These are phyloP conservation scores for Odobenus rosmarus DNA, from an alignment of 2,113 vertebrate species.

Conservation along the genomic window DNA sequence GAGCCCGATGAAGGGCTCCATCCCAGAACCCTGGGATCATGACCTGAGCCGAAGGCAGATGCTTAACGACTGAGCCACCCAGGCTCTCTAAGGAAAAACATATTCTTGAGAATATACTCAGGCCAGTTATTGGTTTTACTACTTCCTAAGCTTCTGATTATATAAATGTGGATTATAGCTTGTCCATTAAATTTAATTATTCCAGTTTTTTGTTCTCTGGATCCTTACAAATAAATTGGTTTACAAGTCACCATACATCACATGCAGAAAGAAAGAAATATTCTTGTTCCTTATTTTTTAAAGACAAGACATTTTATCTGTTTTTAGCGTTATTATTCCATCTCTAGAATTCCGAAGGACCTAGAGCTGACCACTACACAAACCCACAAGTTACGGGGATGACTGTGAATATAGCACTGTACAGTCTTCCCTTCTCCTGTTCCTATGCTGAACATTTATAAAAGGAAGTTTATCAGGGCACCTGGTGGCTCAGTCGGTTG, in stretches of 20 bases:
- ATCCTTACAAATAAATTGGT: slow-evolving; percentile 29
- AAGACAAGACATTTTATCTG: not conserved
- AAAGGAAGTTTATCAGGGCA: not conserved
- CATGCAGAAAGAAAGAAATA: not conserved
- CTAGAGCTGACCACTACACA: not conserved
- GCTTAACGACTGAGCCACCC: no score
- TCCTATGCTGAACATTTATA: not conserved
- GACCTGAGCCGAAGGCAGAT: no score
- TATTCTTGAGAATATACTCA: slow-evolving; percentile 54
- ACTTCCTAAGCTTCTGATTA: slow-evolving; percentile 59
- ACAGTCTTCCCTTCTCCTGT: not conserved
- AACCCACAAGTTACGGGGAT: not conserved
- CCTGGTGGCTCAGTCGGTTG: not conserved
- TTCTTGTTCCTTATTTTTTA: slow-evolving; percentile 39
- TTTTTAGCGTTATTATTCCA: not conserved
- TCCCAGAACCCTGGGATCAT: no score
- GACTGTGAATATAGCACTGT: accelerated
- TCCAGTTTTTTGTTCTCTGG: slow-evolving; percentile 14
- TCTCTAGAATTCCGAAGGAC: not conserved
- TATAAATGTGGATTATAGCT: slow-evolving; percentile 59
- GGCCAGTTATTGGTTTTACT: slow-evolving; percentile 70
- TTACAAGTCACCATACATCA: not conserved
- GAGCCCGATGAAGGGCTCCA: no score
- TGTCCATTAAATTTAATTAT: slow-evolving; percentile 3
- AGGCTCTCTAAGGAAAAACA: not conserved